Base-by-base conservation (phyloP, 2,888 invertebrate genomes). In the Lissonota sp. region DNA sequence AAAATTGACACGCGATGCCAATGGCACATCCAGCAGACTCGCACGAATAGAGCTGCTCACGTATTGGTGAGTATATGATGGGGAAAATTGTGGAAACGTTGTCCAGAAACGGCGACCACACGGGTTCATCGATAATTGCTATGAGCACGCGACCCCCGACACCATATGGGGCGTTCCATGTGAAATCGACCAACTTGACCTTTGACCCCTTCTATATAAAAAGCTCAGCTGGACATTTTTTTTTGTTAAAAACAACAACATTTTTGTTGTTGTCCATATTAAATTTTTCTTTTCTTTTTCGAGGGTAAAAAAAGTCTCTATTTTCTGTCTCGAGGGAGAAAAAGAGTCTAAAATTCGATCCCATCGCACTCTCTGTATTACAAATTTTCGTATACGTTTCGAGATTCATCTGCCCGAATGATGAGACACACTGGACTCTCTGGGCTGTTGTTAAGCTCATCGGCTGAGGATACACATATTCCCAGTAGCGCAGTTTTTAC, bases 61-160 rank as follows among this genome's bases (percentile, higher is more conserved):
- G n/a, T 49, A 14, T 44, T 53, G 26, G 14, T 46, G 76, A n/a
- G n/a, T n/a, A 67, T 53, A 14, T 26, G 26, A 26, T 26, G 26
- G 63, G 75, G 63, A 80, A 80, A 80, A 77, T 58, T 66, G 37
- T 66, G 77, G 58, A 73, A 69, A 73, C 62, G 76, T 62, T 63
- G 80, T 67, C 40, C 80, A 60, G 26, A 1, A 26, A 80, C 77
- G 80, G 72, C 76, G 74, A 75, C 57, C 73, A 75, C 26, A 26
- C 80, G 77, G 62, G 81, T 75, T 84, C 83, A 83, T 83, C 80
- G 81, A 84, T 84, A 84, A 84, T 84, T 83, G 83, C 81, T 44
- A 60, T 8, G 60, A 62, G 71, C 84, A 84, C 84, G 84, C 84
- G 81, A 84, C 75, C 67, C 53, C 79, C 69, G 26, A 26, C 26